Evolutionary conservation across 2,888 invertebrate genomes (phyloP).

Genomic region (Pristionchus japonicus): DNA sequence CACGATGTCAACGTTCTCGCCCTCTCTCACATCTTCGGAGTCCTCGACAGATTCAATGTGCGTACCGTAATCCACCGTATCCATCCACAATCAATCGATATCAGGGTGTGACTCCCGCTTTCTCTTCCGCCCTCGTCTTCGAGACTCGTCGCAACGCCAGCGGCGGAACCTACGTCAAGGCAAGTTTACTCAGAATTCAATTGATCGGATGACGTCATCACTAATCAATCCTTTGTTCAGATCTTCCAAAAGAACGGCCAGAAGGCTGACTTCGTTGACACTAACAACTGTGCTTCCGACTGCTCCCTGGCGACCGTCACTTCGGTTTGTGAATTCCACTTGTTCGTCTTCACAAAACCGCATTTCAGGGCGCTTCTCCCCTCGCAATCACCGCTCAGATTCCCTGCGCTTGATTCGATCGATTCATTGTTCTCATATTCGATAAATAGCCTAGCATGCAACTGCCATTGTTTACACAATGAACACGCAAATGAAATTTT

Average conservation of each 20-base stretch:
- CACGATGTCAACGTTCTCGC: slow-evolving; percentile 20
- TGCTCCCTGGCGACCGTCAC: background rate
- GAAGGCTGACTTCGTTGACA: slow-evolving; percentile 13
- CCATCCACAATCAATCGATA: background rate
- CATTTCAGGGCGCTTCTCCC: background rate
- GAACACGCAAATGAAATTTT: background rate
- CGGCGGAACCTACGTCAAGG: slow-evolving; percentile 33
- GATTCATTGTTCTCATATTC: background rate
- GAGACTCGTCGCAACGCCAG: background rate
- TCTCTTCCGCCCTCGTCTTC: slow-evolving; percentile 29
- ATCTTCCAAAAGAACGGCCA: slow-evolving; percentile 19
- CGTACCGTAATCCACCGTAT: background rate
- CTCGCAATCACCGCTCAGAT: background rate
- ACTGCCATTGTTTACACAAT: background rate
- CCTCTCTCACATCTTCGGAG: slow-evolving; percentile 3
- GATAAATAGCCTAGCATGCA: background rate
- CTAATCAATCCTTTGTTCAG: background rate
- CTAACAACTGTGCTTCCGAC: background rate
- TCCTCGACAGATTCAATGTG: background rate
- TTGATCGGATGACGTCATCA: too few relatives aligned
- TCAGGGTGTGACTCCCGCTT: slow-evolving; percentile 21
- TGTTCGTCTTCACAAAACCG: too few relatives aligned
- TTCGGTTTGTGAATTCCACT: too few relatives aligned
- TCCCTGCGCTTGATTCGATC: background rate
- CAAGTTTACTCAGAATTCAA: background rate